Evolutionary conservation across 2,888 invertebrate genomes (phyloP), one percentile per base, ranked within the genome.

Genomic region (Lycocerus yunnanus): DNA sequence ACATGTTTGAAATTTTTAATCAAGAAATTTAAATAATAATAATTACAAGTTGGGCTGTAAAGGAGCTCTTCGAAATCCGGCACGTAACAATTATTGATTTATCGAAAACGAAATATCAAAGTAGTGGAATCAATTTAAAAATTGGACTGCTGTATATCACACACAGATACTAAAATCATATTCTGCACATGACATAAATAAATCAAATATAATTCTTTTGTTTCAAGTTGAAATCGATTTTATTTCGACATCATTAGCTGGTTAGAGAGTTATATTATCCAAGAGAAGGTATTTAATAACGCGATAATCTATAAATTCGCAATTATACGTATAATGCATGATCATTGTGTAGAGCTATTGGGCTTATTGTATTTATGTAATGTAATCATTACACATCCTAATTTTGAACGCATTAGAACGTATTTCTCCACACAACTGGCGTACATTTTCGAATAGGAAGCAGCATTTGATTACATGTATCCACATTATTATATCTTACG

Each of bases 201-300:
- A 63, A 63, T 63, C 61, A 63, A 63, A 63, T 18, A 6, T 18
- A 63, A 63, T 63, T 63, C 61, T 63, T 63, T 63, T 63, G 61
- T 63, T 63, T 63, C 61, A n/a, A 63, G 61, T 63, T 43, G 43
- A 43, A 43, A 43, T 43, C 43, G 43, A n/a, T 43, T 43, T 43
- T 43, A 43, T 43, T 43, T 43, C 43, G 43, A 43, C 43, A 43
- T 43, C 43, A 43, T 43, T 43, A 43, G 43, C 13, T 5, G 43
- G n/a, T 6, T 43, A 43, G 43, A 43, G 43, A n/a, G 68, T 27
- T 68, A 60, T 68, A 59, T 68, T 66, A 59, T 60, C 58, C 68
- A 68, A 18, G 60, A 21, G 68, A 5, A 68, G 60, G 60, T 59
- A 60, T 58, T 63, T 63, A 63, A 16, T 60, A 60, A 20, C 59